These are phyloP conservation scores for Characodon lateralis DNA, from an alignment of 2,797 vertebrate species.

Conservation along the genomic window DNA sequence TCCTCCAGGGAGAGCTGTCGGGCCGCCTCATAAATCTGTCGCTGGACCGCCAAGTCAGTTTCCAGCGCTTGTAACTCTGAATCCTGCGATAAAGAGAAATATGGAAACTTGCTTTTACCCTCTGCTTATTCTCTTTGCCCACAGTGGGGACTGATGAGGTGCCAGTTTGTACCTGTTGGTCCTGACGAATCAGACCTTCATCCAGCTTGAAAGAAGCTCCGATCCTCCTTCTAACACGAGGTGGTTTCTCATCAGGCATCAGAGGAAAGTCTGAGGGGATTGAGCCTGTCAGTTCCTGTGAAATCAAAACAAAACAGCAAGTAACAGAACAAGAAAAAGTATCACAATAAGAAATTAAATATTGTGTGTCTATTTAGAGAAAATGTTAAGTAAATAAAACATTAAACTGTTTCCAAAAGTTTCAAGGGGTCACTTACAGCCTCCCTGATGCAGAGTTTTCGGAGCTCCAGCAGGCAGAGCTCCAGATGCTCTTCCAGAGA, in stretches of 20 bases:
- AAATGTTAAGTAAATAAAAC: neutral
- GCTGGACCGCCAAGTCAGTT: slow-evolving; percentile 88
- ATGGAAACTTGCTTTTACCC: neutral
- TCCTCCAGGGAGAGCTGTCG: slow-evolving; percentile 87
- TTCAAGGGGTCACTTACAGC: slow-evolving; percentile 81
- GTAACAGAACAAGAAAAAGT: neutral
- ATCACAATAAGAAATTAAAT: neutral
- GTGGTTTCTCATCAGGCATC: slow-evolving; percentile 85
- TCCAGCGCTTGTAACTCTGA: slow-evolving; percentile 85
- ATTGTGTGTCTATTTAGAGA: neutral
- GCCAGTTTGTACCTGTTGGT: slow-evolving; percentile 80
- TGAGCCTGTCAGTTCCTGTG: slow-evolving; percentile 89
- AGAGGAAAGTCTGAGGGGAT: slow-evolving; percentile 89
- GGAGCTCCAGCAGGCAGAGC: slow-evolving; percentile 88
- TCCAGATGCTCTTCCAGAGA: slow-evolving; percentile 88
- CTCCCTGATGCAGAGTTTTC: slow-evolving; percentile 89
- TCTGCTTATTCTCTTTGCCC: neutral
- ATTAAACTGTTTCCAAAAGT: neutral
- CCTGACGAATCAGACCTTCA: slow-evolving; percentile 81
- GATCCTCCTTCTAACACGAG: slow-evolving; percentile 86
- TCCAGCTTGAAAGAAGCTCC: slow-evolving; percentile 91
- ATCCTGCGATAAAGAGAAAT: slow-evolving; percentile 74
- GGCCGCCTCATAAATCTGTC: slow-evolving; percentile 88
- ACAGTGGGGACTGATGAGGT: neutral
- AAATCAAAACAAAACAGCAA: slow-evolving; percentile 12